Conservation (phyloP, 2,888 invertebrate genomes). For the Parnassius mnemosyne region DNA sequence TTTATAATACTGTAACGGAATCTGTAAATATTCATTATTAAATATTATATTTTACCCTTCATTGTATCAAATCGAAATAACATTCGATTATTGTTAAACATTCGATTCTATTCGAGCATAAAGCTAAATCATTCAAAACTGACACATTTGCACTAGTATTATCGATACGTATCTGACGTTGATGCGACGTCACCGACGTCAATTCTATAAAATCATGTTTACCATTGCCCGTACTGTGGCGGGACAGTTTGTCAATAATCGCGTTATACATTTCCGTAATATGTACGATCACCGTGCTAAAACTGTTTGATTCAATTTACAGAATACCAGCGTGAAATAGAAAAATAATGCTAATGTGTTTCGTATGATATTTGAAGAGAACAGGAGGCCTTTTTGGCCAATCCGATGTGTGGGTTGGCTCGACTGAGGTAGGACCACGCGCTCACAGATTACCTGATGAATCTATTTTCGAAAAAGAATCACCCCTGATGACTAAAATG, state of each 20-base stretch:
- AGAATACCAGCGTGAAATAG: no score
- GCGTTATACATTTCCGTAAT: slow-evolving; percentile 1
- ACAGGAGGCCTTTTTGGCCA: no score
- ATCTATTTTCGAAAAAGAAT: no score
- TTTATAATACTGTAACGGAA: no score
- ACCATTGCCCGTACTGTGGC: slow-evolving; percentile 27
- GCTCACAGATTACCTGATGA: no score
- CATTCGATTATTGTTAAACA: background rate
- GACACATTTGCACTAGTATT: background rate
- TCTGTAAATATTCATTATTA: no score
- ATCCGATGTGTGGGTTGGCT: no score
- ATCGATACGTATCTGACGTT: background rate
- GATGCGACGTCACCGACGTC: slow-evolving; percentile 8
- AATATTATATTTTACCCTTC: background rate
- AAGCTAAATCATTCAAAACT: slow-evolving; percentile 1
- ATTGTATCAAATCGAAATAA: background rate
- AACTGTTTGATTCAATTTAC: background rate
- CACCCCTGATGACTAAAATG: no score
- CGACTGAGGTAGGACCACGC: no score
- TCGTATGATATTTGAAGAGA: no score
- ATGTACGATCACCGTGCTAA: background rate
- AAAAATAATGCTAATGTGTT: no score
- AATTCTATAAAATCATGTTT: slow-evolving; percentile 57
- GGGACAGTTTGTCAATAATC: slow-evolving; percentile 2
- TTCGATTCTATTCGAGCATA: background rate